Evolutionary conservation across 1,140 invertebrate species (phyloP), one percentile per base, ranked within the genome.

Genomic region (Dendrolimus punctatus): DNA sequence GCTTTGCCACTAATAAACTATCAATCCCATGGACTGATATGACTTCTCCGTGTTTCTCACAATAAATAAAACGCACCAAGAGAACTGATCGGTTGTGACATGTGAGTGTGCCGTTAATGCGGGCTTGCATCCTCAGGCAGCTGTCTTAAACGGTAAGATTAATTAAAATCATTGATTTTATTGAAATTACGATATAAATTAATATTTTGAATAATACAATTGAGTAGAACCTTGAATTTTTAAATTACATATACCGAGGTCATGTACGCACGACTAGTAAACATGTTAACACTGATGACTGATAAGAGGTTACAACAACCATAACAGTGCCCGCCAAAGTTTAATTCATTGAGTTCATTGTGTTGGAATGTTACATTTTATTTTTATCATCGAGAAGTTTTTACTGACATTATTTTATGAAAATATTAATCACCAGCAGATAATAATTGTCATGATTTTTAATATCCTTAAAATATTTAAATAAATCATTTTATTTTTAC

Each of bases 141-240:
- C 73, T 78, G 77, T 76, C 58, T 64, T 23, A 69, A 66, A 76
- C 60, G 77, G 80, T 83, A 69, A 80, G 79, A 63, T 45, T 42
- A 8, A 38, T 45, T 37, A 8, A 51, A 51, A 46, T 7, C 23
- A 46, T 40, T 49, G 48, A 2, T 10, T 40, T 40, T 40, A 9
- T 5, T 49, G 6, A 40, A 40, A 49, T 40, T n/a, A 39, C 9
- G 2, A 40, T 39, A 9, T 2, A 9, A 8, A 39, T 49, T n/a
- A 9, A 40, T 49, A 10, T 40, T 8, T n/a, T 40, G 48, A 49
- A 49, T 39, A 23, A 23, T 23, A 23, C 3, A 23, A 23, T 3
- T 23, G 23, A 23, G 23, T 23, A 23, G 23, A 23, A 23, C 23
- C 23, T 23, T 23, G 23, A 23, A 46, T 4, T 6, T 46, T 46